Evolutionary conservation across 2,888 invertebrate species (phyloP), one percentile per base, ranked within the genome.

Genomic region (Terebella lapidaria): DNA sequence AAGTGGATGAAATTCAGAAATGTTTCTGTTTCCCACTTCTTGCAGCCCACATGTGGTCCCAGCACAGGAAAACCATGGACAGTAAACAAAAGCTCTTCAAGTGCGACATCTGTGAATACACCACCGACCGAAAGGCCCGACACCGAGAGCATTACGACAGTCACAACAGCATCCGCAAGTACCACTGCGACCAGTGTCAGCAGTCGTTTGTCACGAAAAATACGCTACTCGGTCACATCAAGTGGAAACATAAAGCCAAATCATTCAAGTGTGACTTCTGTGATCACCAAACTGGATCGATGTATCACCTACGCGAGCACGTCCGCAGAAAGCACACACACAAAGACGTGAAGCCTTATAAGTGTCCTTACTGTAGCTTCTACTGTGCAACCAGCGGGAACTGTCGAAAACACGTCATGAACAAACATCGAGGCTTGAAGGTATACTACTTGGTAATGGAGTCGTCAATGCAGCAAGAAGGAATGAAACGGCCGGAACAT

Each of bases 381-480:
- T 54, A 67, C 1, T 72, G 71, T 60, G 70, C 71, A 0, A 71
- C 71, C 1, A 67, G 71, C 5, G 74, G 74, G 3, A 74, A 73
- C 59, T 71, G 70, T 20, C 65, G 73, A 2, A 72, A 72, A 61
- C 74, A 74, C 58, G 66, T 70, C 46, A 67, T 64, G 53, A 69
- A 69, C 51, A 68, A 66, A n/a, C 73, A 72, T 58, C 68, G 65
- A 56, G 70, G 67, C n/a, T 46, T 61, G n/a, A 49, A 59, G n/a
- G n/a, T n/a, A n/a, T n/a, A n/a, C n/a, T n/a, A n/a, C n/a, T n/a
- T n/a, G n/a, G n/a, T n/a, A n/a, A n/a, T n/a, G n/a, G n/a, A n/a
- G n/a, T n/a, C n/a, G n/a, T n/a, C n/a, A n/a, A n/a, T n/a, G n/a
- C n/a, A n/a, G n/a, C n/a, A n/a, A n/a, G n/a, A n/a, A n/a, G n/a